phyloP scores from a whole-genome alignment of 2,888 invertebrate genomes.

The Ennomos erosarius region DNA sequence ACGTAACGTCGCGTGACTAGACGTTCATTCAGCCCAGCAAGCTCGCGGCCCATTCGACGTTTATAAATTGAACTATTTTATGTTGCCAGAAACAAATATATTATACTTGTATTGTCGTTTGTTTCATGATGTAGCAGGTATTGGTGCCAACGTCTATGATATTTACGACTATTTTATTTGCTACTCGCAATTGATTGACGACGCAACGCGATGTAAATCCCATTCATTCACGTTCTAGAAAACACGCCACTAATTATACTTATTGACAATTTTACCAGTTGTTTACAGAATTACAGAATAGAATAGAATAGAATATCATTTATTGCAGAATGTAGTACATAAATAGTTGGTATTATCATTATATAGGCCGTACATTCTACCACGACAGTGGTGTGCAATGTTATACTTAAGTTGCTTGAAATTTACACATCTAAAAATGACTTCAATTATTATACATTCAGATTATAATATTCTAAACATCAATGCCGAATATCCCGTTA shows the following conservation, averaged over 20 bases:
- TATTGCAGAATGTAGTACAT: too few species aligned
- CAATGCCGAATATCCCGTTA: too few species aligned
- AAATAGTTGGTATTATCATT: too few species aligned
- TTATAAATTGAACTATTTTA: slow-evolving; percentile 36
- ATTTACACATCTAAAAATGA: too few species aligned
- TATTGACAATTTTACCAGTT: slow-evolving; percentile 18
- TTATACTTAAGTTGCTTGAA: too few species aligned
- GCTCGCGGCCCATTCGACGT: slow-evolving; percentile 43
- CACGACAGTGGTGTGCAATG: too few species aligned
- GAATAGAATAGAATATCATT: too few species aligned
- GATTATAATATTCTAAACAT: too few species aligned
- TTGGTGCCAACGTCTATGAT: slow-evolving; percentile 16
- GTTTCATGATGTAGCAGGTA: slow-evolving; percentile 1
- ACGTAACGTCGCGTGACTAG: slow-evolving; percentile 78
- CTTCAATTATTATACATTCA: too few species aligned
- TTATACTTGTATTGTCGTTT: slow-evolving; percentile 15
- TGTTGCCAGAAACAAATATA: slow-evolving; percentile 37
- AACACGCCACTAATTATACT: slow-evolving; percentile 18
- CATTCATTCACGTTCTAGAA: slow-evolving; percentile 24
- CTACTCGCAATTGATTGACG: slow-evolving; percentile 12
- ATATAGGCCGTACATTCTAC: too few species aligned
- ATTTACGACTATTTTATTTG: slow-evolving; percentile 1
- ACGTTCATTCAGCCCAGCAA: slow-evolving; percentile 67
- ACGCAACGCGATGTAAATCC: slow-evolving; percentile 3
- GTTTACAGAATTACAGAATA: slow-evolving; percentile 22